Conservation (phyloP, 2,888 invertebrate species). For the Minunthozetes semirufus region DNA sequence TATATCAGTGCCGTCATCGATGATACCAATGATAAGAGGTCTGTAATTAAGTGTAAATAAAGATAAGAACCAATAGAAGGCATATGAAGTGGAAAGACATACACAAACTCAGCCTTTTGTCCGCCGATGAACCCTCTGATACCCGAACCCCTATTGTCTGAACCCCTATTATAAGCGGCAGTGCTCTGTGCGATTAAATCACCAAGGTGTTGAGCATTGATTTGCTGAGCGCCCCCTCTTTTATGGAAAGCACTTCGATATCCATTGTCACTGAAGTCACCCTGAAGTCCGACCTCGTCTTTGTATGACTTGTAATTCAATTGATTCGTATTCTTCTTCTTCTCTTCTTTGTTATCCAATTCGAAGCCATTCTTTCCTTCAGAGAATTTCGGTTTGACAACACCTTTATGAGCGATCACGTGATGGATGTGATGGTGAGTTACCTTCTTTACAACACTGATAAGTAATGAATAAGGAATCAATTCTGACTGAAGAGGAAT, state of each 20-base stretch:
- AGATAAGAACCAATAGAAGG: not conserved
- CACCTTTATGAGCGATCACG: not conserved
- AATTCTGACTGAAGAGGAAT: no score
- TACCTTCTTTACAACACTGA: not conserved
- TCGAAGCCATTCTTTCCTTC: not conserved
- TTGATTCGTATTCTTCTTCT: not conserved
- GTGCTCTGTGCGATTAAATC: not conserved
- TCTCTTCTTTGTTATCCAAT: not conserved
- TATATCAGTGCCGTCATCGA: not conserved
- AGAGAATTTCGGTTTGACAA: not conserved
- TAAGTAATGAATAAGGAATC: no score
- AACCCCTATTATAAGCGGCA: not conserved
- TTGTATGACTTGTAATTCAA: not conserved
- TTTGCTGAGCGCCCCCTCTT: not conserved
- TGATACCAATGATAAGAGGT: conserved; percentile 5
- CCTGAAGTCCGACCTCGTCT: no score
- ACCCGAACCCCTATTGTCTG: not conserved
- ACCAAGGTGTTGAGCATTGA: not conserved
- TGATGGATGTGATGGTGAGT: conserved; percentile 30
- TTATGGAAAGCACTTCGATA: not conserved
- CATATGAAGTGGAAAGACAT: not conserved
- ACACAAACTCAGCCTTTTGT: conserved; percentile 19
- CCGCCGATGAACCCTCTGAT: not conserved
- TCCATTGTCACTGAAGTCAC: not conserved
- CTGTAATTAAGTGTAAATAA: not conserved